A percentile compares a stretch with the other conserved stretches of the same genome.
Evolutionary conservation across 2,797 vertebrate genomes (phyloP).

Genomic region (Phrynocephalus vlangalii): DNA sequence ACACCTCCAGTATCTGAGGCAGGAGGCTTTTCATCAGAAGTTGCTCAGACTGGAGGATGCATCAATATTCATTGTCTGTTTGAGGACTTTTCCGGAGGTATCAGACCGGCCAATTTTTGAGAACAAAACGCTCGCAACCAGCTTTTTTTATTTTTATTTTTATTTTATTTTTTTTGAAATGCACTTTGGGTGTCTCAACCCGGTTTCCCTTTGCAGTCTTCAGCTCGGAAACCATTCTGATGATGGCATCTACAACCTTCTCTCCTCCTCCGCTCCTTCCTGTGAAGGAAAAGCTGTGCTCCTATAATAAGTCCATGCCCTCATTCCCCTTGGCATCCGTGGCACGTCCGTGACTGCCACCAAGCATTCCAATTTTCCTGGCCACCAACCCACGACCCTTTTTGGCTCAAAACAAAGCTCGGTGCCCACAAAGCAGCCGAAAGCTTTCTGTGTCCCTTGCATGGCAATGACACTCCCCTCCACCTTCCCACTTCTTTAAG

Average conservation of each 20-base stretch:
- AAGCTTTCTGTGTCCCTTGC: background rate
- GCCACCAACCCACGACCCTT: background rate
- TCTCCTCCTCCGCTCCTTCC: background rate
- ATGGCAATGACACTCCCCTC: background rate
- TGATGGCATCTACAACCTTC: background rate
- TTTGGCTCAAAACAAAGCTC: background rate
- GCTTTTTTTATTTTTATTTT: no score
- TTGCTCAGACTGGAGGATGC: background rate
- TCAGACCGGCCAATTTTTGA: background rate
- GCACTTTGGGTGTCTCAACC: background rate
- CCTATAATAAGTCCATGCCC: background rate
- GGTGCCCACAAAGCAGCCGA: background rate
- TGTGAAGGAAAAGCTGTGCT: background rate
- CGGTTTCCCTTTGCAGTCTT: background rate
- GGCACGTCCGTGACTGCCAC: background rate
- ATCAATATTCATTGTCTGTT: background rate
- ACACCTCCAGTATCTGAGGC: background rate
- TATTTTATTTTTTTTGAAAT: background rate
- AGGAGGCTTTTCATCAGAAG: background rate
- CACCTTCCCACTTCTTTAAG: background rate
- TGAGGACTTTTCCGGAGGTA: background rate
- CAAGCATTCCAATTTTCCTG: background rate
- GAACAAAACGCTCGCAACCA: background rate
- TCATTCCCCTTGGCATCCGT: background rate
- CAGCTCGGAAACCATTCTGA: background rate